Evolutionary conservation across 2,888 invertebrate species (phyloP).

Genomic region (Eristalis tenax): DNA sequence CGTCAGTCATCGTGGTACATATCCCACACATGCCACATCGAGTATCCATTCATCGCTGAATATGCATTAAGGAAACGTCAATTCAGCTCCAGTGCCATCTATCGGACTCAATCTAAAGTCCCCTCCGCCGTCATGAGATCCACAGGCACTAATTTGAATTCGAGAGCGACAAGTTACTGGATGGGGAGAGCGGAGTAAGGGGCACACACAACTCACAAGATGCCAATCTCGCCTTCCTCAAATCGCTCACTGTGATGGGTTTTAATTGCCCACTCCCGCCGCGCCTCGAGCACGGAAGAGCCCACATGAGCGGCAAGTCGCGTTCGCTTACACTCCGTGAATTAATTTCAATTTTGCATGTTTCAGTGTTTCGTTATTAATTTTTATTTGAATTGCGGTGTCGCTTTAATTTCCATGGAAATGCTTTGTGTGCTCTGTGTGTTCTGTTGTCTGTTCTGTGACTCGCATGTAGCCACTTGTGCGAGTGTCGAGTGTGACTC

Average conservation of each 20-base stretch:
- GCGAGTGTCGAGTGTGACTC: slow-evolving; percentile 8
- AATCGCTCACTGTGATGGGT: slow-evolving; percentile 62
- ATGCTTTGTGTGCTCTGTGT: slow-evolving; percentile 38
- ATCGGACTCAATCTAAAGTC: slow-evolving; percentile 26
- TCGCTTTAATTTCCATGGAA: slow-evolving; percentile 68
- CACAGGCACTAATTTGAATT: background rate
- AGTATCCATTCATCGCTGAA: background rate
- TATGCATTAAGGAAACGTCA: slow-evolving; percentile 44
- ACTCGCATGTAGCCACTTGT: background rate
- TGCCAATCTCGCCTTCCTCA: slow-evolving; percentile 61
- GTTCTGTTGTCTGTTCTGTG: slow-evolving; percentile 8
- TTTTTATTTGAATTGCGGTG: slow-evolving; percentile 71
- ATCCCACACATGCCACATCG: background rate
- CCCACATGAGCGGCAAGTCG: background rate
- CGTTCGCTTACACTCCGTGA: slow-evolving; percentile 61
- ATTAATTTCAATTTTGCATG: slow-evolving; percentile 81
- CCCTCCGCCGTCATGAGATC: background rate
- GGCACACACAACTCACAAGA: background rate
- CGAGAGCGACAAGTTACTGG: too few relatives aligned
- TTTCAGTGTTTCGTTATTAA: slow-evolving; percentile 74
- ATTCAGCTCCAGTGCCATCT: slow-evolving; percentile 48
- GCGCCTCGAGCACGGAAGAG: background rate
- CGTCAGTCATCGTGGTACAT: background rate
- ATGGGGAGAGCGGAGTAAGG: background rate
- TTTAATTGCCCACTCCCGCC: slow-evolving; percentile 57